Evolutionary conservation across 35 echinoderm and acorn worm species (phyloP).

Genomic region (Apostichopus japonicus): DNA sequence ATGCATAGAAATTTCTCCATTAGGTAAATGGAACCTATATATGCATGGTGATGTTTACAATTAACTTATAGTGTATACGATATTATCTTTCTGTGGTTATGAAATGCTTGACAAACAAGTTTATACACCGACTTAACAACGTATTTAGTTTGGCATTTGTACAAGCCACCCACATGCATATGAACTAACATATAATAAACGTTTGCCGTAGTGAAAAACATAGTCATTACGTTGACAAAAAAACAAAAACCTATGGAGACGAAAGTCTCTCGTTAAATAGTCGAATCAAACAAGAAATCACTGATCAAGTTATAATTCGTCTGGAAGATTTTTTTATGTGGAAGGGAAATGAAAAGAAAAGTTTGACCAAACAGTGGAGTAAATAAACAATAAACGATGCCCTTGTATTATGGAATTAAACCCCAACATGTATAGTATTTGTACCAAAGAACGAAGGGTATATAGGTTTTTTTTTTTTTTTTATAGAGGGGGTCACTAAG

Average conservation of each 20-base stretch:
- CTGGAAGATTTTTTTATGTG: no score
- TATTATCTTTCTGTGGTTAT: background rate
- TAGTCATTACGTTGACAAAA: background rate
- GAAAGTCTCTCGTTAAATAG: background rate
- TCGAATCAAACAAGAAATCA: background rate
- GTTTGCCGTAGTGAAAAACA: no score
- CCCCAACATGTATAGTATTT: no score
- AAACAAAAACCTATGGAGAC: background rate
- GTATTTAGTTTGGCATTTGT: background rate
- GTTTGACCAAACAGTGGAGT: no score
- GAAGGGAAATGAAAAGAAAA: no score
- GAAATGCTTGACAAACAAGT: background rate
- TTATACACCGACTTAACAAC: background rate
- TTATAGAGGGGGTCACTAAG: no score
- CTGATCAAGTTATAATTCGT: no score
- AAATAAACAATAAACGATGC: no score
- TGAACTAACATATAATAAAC: background rate
- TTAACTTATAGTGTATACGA: background rate
- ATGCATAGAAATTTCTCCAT: background rate
- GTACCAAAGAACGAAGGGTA: no score
- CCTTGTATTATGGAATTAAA: no score
- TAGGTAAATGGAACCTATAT: background rate
- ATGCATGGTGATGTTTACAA: background rate
- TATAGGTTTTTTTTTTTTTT: no score
- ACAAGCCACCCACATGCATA: background rate